Percentiles rank a stretch among this genome's conserved stretches.
These are phyloP conservation scores for Rhabdomys dilectus DNA, from an alignment of 2,113 vertebrate genomes.

Conservation along the genomic window DNA sequence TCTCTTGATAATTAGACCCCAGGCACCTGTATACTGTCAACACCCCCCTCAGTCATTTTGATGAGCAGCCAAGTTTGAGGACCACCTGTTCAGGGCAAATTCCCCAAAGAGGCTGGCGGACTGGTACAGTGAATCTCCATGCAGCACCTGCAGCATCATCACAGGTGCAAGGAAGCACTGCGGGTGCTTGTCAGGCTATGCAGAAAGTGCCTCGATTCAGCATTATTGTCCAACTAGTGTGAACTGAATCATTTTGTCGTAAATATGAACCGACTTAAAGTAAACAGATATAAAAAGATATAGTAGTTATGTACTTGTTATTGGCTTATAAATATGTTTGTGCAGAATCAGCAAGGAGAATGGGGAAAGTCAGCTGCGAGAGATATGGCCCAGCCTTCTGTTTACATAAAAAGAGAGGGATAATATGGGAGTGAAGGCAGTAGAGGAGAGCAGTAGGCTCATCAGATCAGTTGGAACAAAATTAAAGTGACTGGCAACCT, in stretches of 20 bases:
- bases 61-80: constrained; percentile 50
- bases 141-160: constrained; percentile 2
- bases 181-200: not conserved
- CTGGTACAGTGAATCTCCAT: not conserved
- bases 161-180: not conserved
- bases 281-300: not conserved
- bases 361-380: not conserved
- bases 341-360: not conserved
- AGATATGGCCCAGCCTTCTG: not conserved
- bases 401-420: not conserved
- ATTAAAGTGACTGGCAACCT: not conserved
- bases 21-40: constrained; percentile 19
- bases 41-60: constrained; percentile 23
- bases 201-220: not conserved
- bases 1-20: constrained; percentile 49
- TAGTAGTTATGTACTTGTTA: not conserved
- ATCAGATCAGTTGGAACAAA: not conserved
- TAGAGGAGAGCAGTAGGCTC: not conserved
- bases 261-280: not conserved
- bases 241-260: not conserved
- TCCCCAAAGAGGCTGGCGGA: not conserved
- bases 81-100: constrained; percentile 23
- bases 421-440: not conserved
- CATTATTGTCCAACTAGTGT: not conserved
- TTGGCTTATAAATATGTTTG: not conserved